Conservation (phyloP, 2,113 vertebrate species). For the Mohoua ochrocephala region DNA sequence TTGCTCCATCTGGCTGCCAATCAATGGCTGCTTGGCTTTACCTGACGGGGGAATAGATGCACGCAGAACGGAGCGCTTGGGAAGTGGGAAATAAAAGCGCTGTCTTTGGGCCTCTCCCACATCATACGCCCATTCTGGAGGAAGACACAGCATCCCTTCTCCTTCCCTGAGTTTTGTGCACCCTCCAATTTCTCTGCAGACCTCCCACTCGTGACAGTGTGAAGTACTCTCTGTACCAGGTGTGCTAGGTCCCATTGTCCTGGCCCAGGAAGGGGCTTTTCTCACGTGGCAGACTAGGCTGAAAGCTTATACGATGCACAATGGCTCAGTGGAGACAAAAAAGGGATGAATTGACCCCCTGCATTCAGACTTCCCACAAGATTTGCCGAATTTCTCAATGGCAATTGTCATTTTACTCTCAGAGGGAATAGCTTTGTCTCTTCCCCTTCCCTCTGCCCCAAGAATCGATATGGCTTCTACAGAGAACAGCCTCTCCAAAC, state of each 20-base stretch:
- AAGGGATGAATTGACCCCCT: not conserved
- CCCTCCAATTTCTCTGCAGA: not conserved
- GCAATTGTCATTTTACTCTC: slow-evolving; percentile 43
- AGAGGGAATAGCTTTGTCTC: slow-evolving; percentile 46
- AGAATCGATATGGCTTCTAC: slow-evolving; percentile 43
- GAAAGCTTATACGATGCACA: not conserved
- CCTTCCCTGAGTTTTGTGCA: not conserved
- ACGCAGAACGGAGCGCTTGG: rapidly evolving
- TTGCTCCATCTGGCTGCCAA: slow-evolving; percentile 57
- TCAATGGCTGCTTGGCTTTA: slow-evolving; percentile 56
- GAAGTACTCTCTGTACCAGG: not conserved
- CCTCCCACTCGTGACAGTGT: not conserved
- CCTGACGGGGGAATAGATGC: not conserved
- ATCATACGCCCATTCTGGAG: not conserved
- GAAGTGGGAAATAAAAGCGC: not conserved
- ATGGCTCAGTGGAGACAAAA: not conserved
- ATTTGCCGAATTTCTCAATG: slow-evolving; percentile 38
- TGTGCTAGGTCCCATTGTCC: not conserved
- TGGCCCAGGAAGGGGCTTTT: not conserved
- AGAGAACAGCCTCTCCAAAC: slow-evolving; percentile 49
- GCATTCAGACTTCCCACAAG: slow-evolving; percentile 5
- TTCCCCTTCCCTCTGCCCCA: slow-evolving; percentile 9
- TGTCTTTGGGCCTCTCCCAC: not conserved
- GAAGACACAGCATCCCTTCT: not conserved
- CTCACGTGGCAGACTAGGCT: not conserved